A percentile compares a stretch with the other conserved stretches of the same genome.
phyloP scores from a whole-genome alignment of 2,888 invertebrate species.

The Nineta flava region DNA sequence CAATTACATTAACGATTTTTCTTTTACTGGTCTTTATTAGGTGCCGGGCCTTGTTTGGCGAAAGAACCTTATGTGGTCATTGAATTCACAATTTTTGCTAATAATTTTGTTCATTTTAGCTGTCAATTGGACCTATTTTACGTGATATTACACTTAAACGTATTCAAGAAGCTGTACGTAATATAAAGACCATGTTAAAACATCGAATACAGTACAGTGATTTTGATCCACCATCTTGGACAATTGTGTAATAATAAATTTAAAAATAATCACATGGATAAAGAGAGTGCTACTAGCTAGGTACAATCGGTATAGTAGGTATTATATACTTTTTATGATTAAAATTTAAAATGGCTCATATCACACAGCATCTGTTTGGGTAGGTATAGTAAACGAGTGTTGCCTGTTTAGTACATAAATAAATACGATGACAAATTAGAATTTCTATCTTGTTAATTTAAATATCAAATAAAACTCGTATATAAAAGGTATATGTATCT shows the following conservation, averaged over 20 bases:
- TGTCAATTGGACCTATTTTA: constrained; percentile 7
- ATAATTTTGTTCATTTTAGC: constrained; percentile 3
- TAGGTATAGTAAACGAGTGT: not conserved
- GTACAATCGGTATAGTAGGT: too few relatives aligned
- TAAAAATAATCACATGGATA: not conserved
- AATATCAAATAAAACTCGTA: too few relatives aligned
- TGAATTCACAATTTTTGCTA: too few relatives aligned
- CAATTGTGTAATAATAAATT: not conserved
- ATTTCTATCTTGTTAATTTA: too few relatives aligned
- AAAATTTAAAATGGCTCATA: not conserved
- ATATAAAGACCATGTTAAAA: constrained; percentile 6
- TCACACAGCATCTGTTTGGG: not conserved
- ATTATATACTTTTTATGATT: not conserved
- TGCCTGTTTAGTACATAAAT: not conserved
- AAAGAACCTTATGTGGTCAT: too few relatives aligned
- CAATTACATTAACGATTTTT: too few relatives aligned
- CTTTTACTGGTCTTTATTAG: too few relatives aligned
- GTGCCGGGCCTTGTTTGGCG: too few relatives aligned
- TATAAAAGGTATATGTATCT: too few relatives aligned
- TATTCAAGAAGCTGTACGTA: constrained; percentile 7
- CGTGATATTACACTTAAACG: constrained; percentile 6
- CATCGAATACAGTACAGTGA: constrained; percentile 1
- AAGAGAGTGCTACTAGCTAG: not conserved
- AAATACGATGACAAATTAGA: too few relatives aligned
- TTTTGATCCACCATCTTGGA: not conserved